Evolutionary conservation across 1,140 invertebrate species (phyloP).

Genomic region (Polypedilum vanderplanki): DNA sequence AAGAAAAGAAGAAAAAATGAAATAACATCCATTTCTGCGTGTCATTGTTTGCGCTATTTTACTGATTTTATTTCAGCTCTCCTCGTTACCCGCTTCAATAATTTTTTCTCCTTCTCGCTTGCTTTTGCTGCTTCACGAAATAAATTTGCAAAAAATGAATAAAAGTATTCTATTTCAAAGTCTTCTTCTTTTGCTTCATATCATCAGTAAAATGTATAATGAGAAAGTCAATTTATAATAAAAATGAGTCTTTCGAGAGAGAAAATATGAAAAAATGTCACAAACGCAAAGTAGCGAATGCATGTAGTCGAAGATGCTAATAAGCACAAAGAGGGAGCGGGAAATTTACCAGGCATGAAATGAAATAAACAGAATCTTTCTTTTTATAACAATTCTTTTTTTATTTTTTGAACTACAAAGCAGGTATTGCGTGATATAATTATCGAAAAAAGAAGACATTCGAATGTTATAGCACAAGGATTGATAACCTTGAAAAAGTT

Average conservation of each 20-base stretch:
- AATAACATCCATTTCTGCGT: slow-evolving; percentile 26
- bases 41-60: slow-evolving; percentile 28
- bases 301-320: neutral
- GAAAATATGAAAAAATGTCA: slow-evolving; percentile 26
- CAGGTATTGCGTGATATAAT: neutral
- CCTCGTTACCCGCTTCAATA: neutral
- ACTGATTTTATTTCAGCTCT: slow-evolving; percentile 9
- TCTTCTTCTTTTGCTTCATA: neutral
- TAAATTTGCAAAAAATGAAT: neutral
- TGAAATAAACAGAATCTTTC: no score
- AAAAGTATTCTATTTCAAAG: slow-evolving; percentile 3
- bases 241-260: neutral
- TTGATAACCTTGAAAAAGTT: neutral
- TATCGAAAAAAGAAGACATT: slow-evolving; percentile 14
- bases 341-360: no score
- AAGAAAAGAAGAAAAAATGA: neutral
- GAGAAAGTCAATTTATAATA: slow-evolving; percentile 26
- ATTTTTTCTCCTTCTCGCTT: neutral
- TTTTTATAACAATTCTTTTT: no score
- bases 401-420: neutral
- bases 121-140: neutral
- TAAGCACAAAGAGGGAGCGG: neutral
- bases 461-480: neutral
- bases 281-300: neutral
- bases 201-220: slow-evolving; percentile 8